Conservation (phyloP, 2,797 vertebrate species). For the Sarcoramphus papa region DNA sequence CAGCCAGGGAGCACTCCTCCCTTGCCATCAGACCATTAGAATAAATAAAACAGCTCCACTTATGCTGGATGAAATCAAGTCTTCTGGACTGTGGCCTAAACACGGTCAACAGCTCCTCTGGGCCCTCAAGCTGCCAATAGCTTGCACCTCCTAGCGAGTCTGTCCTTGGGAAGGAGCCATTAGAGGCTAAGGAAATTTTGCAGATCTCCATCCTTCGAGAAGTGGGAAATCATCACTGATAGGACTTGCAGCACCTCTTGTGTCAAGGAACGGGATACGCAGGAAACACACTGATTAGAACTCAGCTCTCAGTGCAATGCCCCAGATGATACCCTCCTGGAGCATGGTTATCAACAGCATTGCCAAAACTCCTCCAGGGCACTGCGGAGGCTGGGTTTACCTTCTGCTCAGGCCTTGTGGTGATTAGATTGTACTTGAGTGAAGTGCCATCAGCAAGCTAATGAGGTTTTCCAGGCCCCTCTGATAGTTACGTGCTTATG, state of each 20-base stretch:
- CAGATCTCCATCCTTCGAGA: conserved; percentile 44
- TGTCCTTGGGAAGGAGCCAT: conserved; percentile 67
- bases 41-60: conserved; percentile 58
- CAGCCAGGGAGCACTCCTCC: conserved; percentile 55
- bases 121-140: conserved; percentile 60
- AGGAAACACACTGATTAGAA: not conserved
- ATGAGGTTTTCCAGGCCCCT: not conserved
- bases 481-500: not conserved
- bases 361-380: not conserved
- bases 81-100: conserved; percentile 58
- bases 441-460: not conserved
- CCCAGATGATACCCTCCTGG: not conserved
- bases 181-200: conserved; percentile 40
- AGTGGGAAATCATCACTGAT: not conserved
- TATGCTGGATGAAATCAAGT: conserved; percentile 57
- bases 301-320: not conserved
- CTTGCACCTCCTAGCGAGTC: conserved; percentile 58
- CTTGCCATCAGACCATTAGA: conserved; percentile 38
- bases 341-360: not conserved
- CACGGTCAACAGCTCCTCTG: conserved; percentile 66
- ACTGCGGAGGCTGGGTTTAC: not conserved
- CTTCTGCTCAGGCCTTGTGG: not conserved
- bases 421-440: not conserved
- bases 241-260: not conserved
- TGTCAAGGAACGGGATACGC: not conserved